Base-by-base conservation (phyloP, 2,113 vertebrate genomes). In the Asarcornis scutulata region DNA sequence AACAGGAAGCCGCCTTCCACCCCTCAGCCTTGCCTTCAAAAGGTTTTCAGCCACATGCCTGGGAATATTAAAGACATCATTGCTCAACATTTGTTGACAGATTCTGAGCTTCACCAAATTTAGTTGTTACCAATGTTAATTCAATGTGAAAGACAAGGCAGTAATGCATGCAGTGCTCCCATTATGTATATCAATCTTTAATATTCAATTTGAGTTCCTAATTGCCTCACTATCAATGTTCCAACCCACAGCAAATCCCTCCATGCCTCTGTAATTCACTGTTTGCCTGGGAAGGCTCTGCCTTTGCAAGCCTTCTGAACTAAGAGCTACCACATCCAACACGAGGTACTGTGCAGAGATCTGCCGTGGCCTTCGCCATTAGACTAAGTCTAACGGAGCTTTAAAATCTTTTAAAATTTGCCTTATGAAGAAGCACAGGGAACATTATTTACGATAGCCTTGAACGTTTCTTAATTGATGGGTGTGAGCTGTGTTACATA, bases 21-120 rank as follows among this genome's bases (percentile, higher is more conserved):
- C 98, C 97, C 98, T 98, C 96, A 95, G 96, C 97, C 97, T 98
- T 98, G 96, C 97, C 97, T 98, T 98, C 98, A 97, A 98, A 98
- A 98, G 97, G 97, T 97, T 97, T 97, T 91, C 97, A 98, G 98
- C 96, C 97, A 98, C 97, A 98, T 94, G 98, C 97, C 98, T 97
- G 97, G 97, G 97, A 96, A 98, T 97, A 98, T 98, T 97, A 98
- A 97, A 98, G 97, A 98, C 97, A 98, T 74, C 95, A 92, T 97
- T 98, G 97, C 97, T 97, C 97, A 98, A 97, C 96, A 98, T 97
- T 97, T 97, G 97, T 95, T 97, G 97, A 97, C 96, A 96, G 94
- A 96, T 85, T 95, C 82, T 90, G 97, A 97, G 97, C 94, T 95
- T 98, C 97, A 97, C 95, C 97, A 96, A 97, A 97, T 88, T 96